phyloP scores from a whole-genome alignment of 1,140 invertebrate species.

The Probaryconus sp. region DNA sequence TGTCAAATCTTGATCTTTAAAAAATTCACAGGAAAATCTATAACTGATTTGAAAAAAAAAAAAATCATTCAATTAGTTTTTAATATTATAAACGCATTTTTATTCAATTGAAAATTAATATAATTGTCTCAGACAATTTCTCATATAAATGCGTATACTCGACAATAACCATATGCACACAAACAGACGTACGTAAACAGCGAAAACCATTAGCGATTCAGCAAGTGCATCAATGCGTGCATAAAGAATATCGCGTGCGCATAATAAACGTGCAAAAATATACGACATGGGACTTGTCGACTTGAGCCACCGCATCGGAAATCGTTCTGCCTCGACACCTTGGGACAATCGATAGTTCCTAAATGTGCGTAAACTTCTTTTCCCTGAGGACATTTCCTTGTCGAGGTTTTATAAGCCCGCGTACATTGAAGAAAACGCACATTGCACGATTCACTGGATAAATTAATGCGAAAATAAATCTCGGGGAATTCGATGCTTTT shows the following conservation, averaged over 20 bases:
- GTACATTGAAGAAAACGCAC: slow-evolving; percentile 18
- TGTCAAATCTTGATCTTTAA: too few species aligned
- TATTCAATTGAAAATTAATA: too few species aligned
- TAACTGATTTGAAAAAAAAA: too few species aligned
- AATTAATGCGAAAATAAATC: too few species aligned
- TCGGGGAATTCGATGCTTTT: too few species aligned
- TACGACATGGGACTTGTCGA: slow-evolving; percentile 55
- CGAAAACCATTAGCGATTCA: slow-evolving; percentile 59
- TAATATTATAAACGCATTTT: too few species aligned
- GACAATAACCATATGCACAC: too few species aligned
- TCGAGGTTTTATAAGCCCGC: slow-evolving; percentile 44
- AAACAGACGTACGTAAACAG: slow-evolving; percentile 56
- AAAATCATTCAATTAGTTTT: too few species aligned
- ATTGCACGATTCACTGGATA: slow-evolving; percentile 9
- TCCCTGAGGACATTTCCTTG: slow-evolving; percentile 57
- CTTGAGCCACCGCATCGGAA: slow-evolving; percentile 64
- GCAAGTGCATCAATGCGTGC: slow-evolving; percentile 57
- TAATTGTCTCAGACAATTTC: too few species aligned
- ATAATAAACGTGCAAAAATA: slow-evolving; percentile 57
- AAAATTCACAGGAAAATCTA: too few species aligned
- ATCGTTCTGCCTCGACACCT: slow-evolving; percentile 69
- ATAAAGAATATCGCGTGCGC: slow-evolving; percentile 61
- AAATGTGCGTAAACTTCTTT: slow-evolving; percentile 63
- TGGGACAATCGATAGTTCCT: slow-evolving; percentile 67
- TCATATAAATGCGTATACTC: too few species aligned